phyloP scores from a whole-genome alignment of 2,888 invertebrate genomes.

The Mesopsocus fuscifrons region DNA sequence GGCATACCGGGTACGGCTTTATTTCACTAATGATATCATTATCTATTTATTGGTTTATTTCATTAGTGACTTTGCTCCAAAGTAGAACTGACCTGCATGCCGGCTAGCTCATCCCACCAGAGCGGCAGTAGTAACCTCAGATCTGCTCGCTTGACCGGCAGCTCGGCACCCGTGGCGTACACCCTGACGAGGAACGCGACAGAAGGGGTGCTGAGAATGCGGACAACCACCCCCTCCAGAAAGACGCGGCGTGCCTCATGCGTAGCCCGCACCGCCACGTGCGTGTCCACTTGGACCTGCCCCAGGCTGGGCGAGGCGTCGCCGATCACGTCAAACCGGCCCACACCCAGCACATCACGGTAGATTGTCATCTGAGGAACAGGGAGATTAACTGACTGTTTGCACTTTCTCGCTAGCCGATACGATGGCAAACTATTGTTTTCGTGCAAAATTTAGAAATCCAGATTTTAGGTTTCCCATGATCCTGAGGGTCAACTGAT shows the following conservation, averaged over 20 bases:
- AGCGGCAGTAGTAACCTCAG: constrained; percentile 79
- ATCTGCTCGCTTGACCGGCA: constrained; percentile 66
- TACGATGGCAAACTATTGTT: too few relatives aligned
- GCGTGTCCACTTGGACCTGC: constrained; percentile 57
- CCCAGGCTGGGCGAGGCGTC: constrained; percentile 79
- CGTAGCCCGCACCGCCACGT: constrained; percentile 42
- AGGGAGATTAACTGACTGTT: too few relatives aligned
- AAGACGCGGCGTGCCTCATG: constrained; percentile 37
- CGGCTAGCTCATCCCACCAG: constrained; percentile 90
- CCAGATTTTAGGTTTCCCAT: too few relatives aligned
- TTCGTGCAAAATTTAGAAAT: too few relatives aligned
- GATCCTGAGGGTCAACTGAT: too few relatives aligned
- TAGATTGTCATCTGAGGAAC: too few relatives aligned
- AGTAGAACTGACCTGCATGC: not conserved
- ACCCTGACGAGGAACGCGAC: constrained; percentile 48
- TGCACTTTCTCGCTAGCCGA: too few relatives aligned
- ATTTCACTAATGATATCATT: too few relatives aligned
- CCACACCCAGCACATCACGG: constrained; percentile 51
- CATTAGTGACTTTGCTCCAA: too few relatives aligned
- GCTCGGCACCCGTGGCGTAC: constrained; percentile 28
- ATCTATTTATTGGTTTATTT: too few relatives aligned
- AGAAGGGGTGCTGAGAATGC: constrained; percentile 39
- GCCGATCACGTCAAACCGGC: constrained; percentile 74
- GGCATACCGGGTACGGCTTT: too few relatives aligned
- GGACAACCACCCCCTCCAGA: constrained; percentile 63